Evolutionary conservation across 2,888 invertebrate genomes (phyloP).

Genomic region (Coenonympha arcania): DNA sequence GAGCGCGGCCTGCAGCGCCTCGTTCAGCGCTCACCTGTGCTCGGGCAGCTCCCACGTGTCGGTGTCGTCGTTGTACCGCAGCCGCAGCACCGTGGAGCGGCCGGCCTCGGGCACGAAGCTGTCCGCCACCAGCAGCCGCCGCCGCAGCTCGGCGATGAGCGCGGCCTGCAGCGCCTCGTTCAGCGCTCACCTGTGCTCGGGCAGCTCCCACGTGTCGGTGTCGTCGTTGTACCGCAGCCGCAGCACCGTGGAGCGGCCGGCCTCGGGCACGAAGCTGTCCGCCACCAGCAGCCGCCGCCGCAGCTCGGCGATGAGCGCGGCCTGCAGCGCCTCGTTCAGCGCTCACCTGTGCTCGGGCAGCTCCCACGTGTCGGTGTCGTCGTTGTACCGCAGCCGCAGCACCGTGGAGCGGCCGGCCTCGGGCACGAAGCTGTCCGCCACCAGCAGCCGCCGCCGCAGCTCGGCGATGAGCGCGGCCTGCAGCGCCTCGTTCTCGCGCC

Average conservation of each 20-base stretch:
- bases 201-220: constrained; percentile 51
- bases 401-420: constrained; percentile 48
- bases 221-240: constrained; percentile 52
- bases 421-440: constrained; percentile 92
- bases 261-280: constrained; percentile 87
- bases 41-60: no score
- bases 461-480: constrained; percentile 84
- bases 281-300: no score
- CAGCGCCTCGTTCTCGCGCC: constrained; percentile 90
- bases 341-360: constrained; percentile 38
- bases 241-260: constrained; percentile 42
- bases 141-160: no score
- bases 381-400: constrained; percentile 46
- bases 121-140: no score
- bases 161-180: no score
- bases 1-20: no score
- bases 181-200: constrained; percentile 34
- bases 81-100: no score
- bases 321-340: no score
- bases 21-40: no score
- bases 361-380: constrained; percentile 55
- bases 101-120: no score
- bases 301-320: no score
- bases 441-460: constrained; percentile 81
- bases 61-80: no score